Evolutionary conservation across 2,888 invertebrate genomes (phyloP), one percentile per base, ranked within the genome.

Genomic region (Luperina nickerlii): DNA sequence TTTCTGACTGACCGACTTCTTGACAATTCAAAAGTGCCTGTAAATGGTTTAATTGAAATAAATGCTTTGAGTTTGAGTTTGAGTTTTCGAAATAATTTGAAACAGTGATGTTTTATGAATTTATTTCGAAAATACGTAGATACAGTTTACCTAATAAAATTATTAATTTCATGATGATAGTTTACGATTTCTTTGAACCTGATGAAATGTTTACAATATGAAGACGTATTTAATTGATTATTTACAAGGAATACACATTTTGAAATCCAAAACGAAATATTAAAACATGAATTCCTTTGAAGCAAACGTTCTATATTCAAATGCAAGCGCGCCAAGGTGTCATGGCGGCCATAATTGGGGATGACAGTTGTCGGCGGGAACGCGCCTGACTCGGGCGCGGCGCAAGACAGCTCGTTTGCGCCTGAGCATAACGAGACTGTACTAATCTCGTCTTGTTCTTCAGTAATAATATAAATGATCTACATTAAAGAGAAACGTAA

Each of bases 301-400:
- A 90, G 88, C 87, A 89, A 92, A 91, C 90, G 92, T 94, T 95
- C 95, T 95, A 95, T 92, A 95, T 95, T 94, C 94, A 94, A 95
- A 95, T 94, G 94, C 96, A 94, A 95, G 88, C 94, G 96, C 95
- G 95, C 94, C 89, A 92, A 95, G 94, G 94, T 95, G 93, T 96
- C 96, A 94, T 94, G 94, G 94, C 94, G 87, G 93, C 94, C 95
- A 94, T 96, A 96, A 96, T 96, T 96, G 95, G 92, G 92, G 94
- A 87, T 95, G 96, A 96, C 96, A 96, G 96, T 95, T 94, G 94
- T 92, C 93, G 92, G 92, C 92, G 93, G 91, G 91, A 82, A 72
- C 81, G 77, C 80, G 81, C 91, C 88, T 89, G 91, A 91, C 92
- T 92, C 91, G 90, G 90, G 91, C 91, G 91, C 91, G 90, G 91